phyloP scores from a whole-genome alignment of 2,888 invertebrate species.

The Diarsia dahlii region DNA sequence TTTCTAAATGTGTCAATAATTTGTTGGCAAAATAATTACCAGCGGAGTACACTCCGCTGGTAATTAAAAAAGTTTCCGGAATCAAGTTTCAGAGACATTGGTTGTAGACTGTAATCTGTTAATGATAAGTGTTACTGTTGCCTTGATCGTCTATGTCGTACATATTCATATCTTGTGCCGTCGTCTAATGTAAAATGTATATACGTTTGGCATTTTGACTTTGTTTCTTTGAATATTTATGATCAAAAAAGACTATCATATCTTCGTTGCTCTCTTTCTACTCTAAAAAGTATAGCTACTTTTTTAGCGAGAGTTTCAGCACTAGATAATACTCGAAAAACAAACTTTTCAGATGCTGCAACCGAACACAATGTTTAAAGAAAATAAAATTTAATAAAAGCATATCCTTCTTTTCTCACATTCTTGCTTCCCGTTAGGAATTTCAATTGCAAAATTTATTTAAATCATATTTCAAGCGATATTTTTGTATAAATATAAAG shows the following conservation, averaged over 20 bases:
- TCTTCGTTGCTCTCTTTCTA: neutral
- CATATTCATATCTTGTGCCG: conserved; percentile 44
- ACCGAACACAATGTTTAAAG: neutral
- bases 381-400: neutral
- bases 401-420: conserved; percentile 14
- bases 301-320: neutral
- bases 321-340: neutral
- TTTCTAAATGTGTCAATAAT: neutral
- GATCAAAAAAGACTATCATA: neutral
- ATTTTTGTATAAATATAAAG: conserved; percentile 61
- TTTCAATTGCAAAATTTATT: conserved; percentile 70
- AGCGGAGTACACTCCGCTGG: too few species aligned
- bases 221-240: neutral
- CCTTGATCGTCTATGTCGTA: conserved; percentile 55
- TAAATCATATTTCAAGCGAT: conserved; percentile 32
- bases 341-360: neutral
- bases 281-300: neutral
- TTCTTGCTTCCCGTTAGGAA: conserved; percentile 35
- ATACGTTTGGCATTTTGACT: neutral
- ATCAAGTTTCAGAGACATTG: conserved; percentile 27
- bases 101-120: conserved; percentile 49
- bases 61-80: too few species aligned
- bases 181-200: conserved; percentile 14
- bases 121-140: conserved; percentile 49
- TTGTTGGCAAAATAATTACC: conserved; percentile 4